Conservation (phyloP, 2,113 vertebrate species). For the Trematomus loennbergii region DNA sequence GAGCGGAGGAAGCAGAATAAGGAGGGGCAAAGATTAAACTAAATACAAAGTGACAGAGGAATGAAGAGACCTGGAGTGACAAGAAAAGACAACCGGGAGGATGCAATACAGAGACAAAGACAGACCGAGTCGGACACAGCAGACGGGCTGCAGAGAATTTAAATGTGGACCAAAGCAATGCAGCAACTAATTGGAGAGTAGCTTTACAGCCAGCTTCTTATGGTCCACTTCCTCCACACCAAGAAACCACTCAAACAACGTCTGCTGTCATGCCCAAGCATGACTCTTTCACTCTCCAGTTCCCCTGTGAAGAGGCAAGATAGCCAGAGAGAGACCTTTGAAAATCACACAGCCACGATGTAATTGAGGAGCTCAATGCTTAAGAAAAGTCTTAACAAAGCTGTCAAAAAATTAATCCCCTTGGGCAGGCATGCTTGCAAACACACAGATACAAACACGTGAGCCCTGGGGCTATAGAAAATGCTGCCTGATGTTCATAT, state of each 20-base stretch:
- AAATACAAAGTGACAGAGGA: conserved; percentile 84
- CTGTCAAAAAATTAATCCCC: conserved; percentile 82
- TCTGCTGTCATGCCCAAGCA: conserved; percentile 54
- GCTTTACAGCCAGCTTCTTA: conserved; percentile 59
- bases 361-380: conserved; percentile 63
- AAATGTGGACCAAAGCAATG: conserved; percentile 51
- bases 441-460: conserved; percentile 72
- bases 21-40: conserved; percentile 80
- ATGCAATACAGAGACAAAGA: conserved; percentile 58
- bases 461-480: conserved; percentile 72
- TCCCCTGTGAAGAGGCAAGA: conserved; percentile 36
- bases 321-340: conserved; percentile 48
- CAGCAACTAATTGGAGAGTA: conserved; percentile 58
- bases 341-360: conserved; percentile 58
- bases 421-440: conserved; percentile 62
- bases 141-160: conserved; percentile 47
- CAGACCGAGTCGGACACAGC: conserved; percentile 44
- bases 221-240: conserved; percentile 60
- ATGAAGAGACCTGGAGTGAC: conserved; percentile 81
- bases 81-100: conserved; percentile 69
- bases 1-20: conserved; percentile 77
- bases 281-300: conserved; percentile 1
- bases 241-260: conserved; percentile 51
- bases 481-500: conserved; percentile 71
- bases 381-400: conserved; percentile 73